Percentiles rank a stretch among this genome's conserved stretches.
Evolutionary conservation across 2,888 invertebrate genomes (phyloP).

Genomic region (Caenorhabditis sulstoni): DNA sequence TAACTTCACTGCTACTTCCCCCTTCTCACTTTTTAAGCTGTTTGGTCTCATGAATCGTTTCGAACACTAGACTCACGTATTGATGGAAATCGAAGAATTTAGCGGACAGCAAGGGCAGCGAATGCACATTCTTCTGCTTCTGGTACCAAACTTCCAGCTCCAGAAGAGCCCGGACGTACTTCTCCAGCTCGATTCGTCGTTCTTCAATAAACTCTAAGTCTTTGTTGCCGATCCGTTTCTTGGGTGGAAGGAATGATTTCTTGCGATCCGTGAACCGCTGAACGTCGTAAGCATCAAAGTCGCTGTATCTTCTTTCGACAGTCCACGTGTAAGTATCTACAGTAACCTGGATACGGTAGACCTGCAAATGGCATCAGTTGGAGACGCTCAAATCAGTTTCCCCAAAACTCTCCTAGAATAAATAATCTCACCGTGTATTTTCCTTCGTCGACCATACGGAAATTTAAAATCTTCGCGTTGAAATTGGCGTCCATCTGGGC

Average conservation of each 20-base stretch:
- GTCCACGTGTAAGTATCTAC: conserved; percentile 85
- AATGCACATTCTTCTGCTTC: conserved; percentile 62
- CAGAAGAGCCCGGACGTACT: conserved; percentile 86
- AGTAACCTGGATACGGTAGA: conserved; percentile 81
- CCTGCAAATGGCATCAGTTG: conserved; percentile 80
- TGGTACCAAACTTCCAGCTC: conserved; percentile 74
- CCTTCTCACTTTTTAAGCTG: conserved; percentile 17
- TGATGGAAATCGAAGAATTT: conserved; percentile 91
- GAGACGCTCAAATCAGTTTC: background rate
- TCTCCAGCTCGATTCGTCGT: conserved; percentile 88
- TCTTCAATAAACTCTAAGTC: conserved; percentile 91
- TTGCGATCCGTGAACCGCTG: conserved; percentile 83
- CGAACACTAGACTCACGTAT: conserved; percentile 83
- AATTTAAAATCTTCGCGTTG: conserved; percentile 68
- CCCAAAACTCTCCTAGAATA: no score
- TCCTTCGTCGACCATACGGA: conserved; percentile 68
- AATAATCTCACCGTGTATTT: conserved; percentile 65
- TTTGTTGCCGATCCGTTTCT: conserved; percentile 93
- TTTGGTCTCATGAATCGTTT: conserved; percentile 42
- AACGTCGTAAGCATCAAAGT: conserved; percentile 80
- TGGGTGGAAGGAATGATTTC: conserved; percentile 91
- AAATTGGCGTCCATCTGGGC: conserved; percentile 64
- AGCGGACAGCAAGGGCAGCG: conserved; percentile 83
- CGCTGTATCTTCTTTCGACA: conserved; percentile 88
- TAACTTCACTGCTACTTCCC: conserved; percentile 29